Percentiles rank a stretch among this genome's conserved stretches.
These are phyloP conservation scores for Potorous gilbertii DNA, from an alignment of 2,797 vertebrate species.

Conservation along the genomic window DNA sequence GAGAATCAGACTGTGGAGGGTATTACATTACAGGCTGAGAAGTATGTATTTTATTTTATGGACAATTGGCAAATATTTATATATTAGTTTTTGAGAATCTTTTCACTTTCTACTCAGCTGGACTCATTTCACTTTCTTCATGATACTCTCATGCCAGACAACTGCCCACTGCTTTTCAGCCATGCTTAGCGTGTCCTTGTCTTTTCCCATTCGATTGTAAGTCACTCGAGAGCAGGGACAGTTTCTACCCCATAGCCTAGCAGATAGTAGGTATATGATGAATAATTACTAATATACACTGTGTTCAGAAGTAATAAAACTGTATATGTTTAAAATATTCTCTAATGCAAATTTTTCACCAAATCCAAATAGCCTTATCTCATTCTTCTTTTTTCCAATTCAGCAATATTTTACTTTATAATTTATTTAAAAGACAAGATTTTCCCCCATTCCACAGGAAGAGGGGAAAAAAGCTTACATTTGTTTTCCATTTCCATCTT, in stretches of 20 bases:
- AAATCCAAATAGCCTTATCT: not conserved
- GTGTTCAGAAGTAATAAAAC: not conserved
- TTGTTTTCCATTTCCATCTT: constrained; percentile 7
- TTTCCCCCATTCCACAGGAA: not conserved
- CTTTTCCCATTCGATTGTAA: not conserved
- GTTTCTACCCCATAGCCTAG: not conserved
- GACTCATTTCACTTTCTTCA: not conserved
- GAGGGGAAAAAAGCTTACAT: too few relatives aligned
- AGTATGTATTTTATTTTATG: not conserved
- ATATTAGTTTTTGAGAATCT: not conserved
- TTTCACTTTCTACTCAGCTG: not conserved
- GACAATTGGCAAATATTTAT: not conserved
- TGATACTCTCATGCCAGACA: not conserved
- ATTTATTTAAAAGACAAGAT: not conserved
- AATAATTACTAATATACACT: not conserved
- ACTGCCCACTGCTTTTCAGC: not conserved
- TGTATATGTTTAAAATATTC: not conserved
- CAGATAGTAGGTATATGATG: not conserved
- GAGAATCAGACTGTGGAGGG: not conserved
- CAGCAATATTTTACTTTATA: not conserved
- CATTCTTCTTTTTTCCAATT: not conserved
- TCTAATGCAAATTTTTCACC: not conserved
- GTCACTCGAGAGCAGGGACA: not conserved
- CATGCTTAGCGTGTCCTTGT: not conserved
- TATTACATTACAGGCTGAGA: not conserved